Evolutionary conservation across 2,113 vertebrate genomes (phyloP).

Genomic region (Myxocyprinus asiaticus): DNA sequence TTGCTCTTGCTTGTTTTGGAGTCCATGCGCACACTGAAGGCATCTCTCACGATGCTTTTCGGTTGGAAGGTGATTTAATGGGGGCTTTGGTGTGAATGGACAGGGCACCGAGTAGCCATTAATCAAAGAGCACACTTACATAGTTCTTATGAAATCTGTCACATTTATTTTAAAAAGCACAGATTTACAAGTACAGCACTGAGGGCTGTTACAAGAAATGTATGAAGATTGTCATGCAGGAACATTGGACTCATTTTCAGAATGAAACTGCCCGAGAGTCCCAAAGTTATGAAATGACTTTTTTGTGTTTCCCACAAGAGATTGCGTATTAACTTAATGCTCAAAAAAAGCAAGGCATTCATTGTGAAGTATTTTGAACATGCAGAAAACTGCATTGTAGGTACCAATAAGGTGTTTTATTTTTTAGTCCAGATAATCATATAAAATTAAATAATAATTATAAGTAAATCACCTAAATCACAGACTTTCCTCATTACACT

Average conservation of each 20-base stretch:
- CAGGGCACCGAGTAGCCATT: not conserved
- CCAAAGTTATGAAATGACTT: slow-evolving; percentile 34
- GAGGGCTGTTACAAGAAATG: slow-evolving; percentile 13
- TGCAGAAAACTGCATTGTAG: too few species aligned
- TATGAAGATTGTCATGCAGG: not conserved
- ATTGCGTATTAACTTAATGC: too few species aligned
- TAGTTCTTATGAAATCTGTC: not conserved
- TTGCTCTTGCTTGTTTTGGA: not conserved
- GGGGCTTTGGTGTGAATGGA: too few species aligned
- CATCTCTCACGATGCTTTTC: slow-evolving; percentile 6
- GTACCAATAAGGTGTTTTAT: too few species aligned
- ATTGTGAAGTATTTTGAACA: too few species aligned
- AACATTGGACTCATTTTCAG: slow-evolving; percentile 5
- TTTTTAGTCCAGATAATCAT: too few species aligned
- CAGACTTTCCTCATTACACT: too few species aligned
- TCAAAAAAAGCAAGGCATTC: too few species aligned
- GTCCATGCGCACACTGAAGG: not conserved
- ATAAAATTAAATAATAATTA: too few species aligned
- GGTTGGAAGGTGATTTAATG: not conserved
- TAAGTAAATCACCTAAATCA: too few species aligned
- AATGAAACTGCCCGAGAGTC: slow-evolving; percentile 21
- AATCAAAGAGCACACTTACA: slow-evolving; percentile 26
- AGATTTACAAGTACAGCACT: not conserved
- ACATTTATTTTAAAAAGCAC: not conserved
- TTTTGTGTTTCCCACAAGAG: not conserved